Percentiles rank a stretch among this genome's conserved stretches.
These are phyloP conservation scores for Ectemnius continuus DNA, from an alignment of 2,888 invertebrate species.

Conservation along the genomic window DNA sequence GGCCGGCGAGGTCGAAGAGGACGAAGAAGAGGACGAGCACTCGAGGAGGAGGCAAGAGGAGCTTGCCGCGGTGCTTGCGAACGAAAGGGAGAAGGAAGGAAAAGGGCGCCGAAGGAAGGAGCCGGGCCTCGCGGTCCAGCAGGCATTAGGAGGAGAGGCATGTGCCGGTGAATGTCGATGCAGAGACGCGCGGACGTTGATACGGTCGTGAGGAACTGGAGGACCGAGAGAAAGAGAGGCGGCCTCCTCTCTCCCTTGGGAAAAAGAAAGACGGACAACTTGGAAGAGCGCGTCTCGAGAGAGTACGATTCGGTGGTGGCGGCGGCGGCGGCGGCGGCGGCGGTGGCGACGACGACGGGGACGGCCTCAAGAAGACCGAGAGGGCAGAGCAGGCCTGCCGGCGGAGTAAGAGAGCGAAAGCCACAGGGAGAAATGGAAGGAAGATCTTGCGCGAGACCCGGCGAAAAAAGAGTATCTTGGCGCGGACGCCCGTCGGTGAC, in stretches of 20 bases:
- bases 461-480: constrained; percentile 54
- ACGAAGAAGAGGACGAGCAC: background rate
- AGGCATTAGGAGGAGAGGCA: constrained; percentile 48
- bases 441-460: constrained; percentile 48
- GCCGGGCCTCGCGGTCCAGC: constrained; percentile 23
- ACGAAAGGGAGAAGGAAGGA: constrained; percentile 22
- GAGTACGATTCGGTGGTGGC: constrained; percentile 28
- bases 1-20: background rate
- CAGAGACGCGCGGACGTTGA: constrained; percentile 57
- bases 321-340: too few relatives aligned
- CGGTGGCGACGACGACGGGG: too few relatives aligned
- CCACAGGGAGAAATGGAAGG: constrained; percentile 25
- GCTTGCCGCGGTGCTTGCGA: background rate
- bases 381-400: constrained; percentile 28
- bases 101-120: constrained; percentile 20
- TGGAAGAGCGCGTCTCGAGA: constrained; percentile 4
- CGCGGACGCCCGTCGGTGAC: constrained; percentile 48
- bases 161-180: constrained; percentile 61
- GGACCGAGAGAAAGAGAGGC: constrained; percentile 2
- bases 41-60: constrained; percentile 1
- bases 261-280: background rate
- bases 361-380: constrained; percentile 28
- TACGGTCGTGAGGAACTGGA: constrained; percentile 44
- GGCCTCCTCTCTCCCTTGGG: too few relatives aligned
- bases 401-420: constrained; percentile 7